phyloP scores from a whole-genome alignment of 2,888 invertebrate species.

The Gortyna flavago region DNA sequence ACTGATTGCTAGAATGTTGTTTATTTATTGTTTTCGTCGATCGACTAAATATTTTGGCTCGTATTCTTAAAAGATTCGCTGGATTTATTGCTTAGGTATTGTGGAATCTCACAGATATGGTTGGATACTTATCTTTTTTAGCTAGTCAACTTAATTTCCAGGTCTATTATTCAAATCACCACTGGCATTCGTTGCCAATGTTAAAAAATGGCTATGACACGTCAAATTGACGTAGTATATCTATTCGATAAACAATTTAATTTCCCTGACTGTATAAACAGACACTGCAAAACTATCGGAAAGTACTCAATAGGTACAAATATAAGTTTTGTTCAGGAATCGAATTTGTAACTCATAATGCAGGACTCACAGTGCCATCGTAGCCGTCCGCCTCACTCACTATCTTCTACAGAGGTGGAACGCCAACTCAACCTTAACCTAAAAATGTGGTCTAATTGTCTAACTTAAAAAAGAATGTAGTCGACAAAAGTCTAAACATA shows the following conservation, averaged over 20 bases:
- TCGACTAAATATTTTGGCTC: not conserved
- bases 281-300: not conserved
- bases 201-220: not conserved
- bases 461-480: not conserved
- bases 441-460: not conserved
- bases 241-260: not conserved
- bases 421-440: not conserved
- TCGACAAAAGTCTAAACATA: not conserved
- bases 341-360: not conserved
- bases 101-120: not conserved
- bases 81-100: not conserved
- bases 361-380: not conserved
- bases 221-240: no score
- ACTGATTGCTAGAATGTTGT: not conserved
- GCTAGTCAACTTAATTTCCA: not conserved
- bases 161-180: not conserved
- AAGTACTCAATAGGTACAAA: not conserved
- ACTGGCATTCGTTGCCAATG: no score
- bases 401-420: not conserved
- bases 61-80: not conserved
- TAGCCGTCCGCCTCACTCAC: no score
- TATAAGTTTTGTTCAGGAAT: not conserved
- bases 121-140: not conserved
- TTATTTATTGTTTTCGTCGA: slow-evolving; percentile 31
- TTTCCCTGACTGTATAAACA: not conserved